phyloP scores from a whole-genome alignment of 2,888 invertebrate species.

The Callyntrura sp. region DNA sequence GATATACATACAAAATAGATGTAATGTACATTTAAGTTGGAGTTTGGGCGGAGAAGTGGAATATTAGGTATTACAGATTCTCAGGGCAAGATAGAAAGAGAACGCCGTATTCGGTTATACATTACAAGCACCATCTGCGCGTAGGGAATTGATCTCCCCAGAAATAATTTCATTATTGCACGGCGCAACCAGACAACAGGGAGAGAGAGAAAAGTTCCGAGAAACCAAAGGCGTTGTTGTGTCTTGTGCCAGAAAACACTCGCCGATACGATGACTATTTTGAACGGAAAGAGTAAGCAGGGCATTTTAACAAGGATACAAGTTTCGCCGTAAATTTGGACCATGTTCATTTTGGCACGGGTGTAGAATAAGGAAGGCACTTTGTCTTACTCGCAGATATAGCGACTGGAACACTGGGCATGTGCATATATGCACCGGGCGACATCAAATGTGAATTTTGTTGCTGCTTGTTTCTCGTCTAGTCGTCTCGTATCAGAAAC shows the following conservation, averaged over 20 bases:
- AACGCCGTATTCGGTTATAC: too few species aligned
- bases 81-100: too few species aligned
- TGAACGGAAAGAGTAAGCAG: not conserved
- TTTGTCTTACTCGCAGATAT: too few species aligned
- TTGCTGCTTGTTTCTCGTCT: too few species aligned
- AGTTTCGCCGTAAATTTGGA: slow-evolving; percentile 51
- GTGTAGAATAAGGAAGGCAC: not conserved
- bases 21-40: too few species aligned
- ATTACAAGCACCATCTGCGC: slow-evolving; percentile 25
- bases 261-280: not conserved
- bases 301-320: not conserved
- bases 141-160: slow-evolving; percentile 17
- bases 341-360: slow-evolving; percentile 26
- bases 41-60: too few species aligned
- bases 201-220: not conserved
- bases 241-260: slow-evolving; percentile 46
- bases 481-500: too few species aligned
- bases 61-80: too few species aligned
- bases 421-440: too few species aligned
- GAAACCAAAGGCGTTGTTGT: not conserved
- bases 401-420: too few species aligned
- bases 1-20: too few species aligned
- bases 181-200: not conserved
- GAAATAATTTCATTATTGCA: slow-evolving; percentile 34
- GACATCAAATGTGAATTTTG: too few species aligned